Evolutionary conservation across 2,797 vertebrate genomes (phyloP), one percentile per base, ranked within the genome.

Genomic region (Dryobates pubescens): DNA sequence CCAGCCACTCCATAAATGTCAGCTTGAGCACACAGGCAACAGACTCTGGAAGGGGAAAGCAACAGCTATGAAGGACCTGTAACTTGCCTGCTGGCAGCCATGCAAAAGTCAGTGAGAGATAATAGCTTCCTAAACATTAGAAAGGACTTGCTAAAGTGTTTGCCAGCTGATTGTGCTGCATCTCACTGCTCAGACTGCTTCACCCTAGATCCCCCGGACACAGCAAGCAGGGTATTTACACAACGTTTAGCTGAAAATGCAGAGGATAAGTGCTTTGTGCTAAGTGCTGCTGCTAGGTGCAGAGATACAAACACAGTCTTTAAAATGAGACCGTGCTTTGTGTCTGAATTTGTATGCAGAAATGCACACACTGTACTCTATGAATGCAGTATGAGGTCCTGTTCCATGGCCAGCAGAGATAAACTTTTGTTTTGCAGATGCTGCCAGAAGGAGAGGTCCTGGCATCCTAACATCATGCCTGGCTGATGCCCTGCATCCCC

Each of bases 11-110:
- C 29, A 17, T 67, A 93, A 91, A 82, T 2, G 13, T 87, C 72
- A 88, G 19, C 19, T 72, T 0, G 0, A 43, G 41, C 13, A 13
- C 0, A 0, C 38, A 76, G 67, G 53, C 17, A 82, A 26, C 10
- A 27, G 58, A 12, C 19, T 24, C 51, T 80, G 76, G n/a, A 61
- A 68, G 10, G 13, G 7, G 19, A 85, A 64, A 65, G 18, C 45
- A 80, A 6, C 18, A 78, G 45, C 51, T 82, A 5, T 0, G 6
- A 34, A 77, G 56, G 30, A 94, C 18, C 18, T 69, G 7, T 49
- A 59, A 62, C 23, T 20, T 27, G 27, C 17, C 51, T 57, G 4
- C n/a, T 6, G 0, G 38, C 47, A 84, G 22, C 19, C 16, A 16
- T 36, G 43, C 3, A 59, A 43, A 77, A 72, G 4, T 38, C 56